A percentile compares a stretch with the other conserved stretches of the same genome.
phyloP scores from a whole-genome alignment of 2,797 vertebrate genomes.

The Percopsis omiscomaycus region DNA sequence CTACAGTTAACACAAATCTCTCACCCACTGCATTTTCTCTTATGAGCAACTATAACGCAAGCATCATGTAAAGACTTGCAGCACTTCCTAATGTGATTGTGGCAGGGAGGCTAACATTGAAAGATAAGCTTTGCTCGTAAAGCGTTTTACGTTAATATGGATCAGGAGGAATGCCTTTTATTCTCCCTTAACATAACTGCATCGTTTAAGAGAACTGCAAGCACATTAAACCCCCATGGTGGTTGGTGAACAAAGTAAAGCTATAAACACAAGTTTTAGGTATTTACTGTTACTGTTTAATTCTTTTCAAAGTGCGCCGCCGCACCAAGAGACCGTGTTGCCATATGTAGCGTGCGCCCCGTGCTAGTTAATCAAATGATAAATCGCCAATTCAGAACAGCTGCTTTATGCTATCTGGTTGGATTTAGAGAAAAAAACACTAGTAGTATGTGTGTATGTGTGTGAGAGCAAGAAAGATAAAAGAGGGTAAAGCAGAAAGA shows the following conservation, averaged over 20 bases:
- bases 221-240: constrained; percentile 35
- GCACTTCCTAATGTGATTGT: constrained; percentile 63
- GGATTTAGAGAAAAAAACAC: constrained; percentile 29
- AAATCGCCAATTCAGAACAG: constrained; percentile 48
- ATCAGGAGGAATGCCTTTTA: constrained; percentile 60
- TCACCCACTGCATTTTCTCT: constrained; percentile 45
- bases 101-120: constrained; percentile 52
- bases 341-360: constrained; percentile 71
- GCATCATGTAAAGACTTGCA: constrained; percentile 56
- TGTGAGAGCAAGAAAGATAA: neutral
- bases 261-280: constrained; percentile 57
- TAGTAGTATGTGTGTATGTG: neutral
- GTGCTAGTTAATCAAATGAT: constrained; percentile 64
- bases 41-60: constrained; percentile 63
- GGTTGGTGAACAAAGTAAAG: constrained; percentile 55
- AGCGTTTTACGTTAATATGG: constrained; percentile 64
- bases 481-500: neutral
- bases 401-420: constrained; percentile 38
- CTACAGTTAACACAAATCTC: constrained; percentile 61
- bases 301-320: constrained; percentile 65
- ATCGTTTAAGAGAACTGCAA: constrained; percentile 24
- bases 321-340: constrained; percentile 50
- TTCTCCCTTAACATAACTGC: constrained; percentile 27
- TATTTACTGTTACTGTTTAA: constrained; percentile 62
- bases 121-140: constrained; percentile 65